Conservation (phyloP, 2,113 vertebrate species). For the Triplophysa rosa region DNA sequence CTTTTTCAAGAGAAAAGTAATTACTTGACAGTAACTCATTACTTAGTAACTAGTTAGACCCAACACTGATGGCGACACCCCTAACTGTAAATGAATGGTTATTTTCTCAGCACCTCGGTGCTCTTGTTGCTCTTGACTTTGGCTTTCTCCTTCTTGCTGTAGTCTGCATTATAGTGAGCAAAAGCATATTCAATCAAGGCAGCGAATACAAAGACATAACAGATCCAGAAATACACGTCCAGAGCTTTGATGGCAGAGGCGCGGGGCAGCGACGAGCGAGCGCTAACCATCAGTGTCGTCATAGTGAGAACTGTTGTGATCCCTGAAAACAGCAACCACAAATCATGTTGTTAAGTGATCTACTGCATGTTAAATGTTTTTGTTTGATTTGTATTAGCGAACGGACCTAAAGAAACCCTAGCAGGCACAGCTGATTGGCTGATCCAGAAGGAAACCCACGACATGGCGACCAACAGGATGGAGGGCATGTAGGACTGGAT, state of each 20-base stretch:
- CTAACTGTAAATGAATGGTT: no score
- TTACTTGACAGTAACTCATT: no score
- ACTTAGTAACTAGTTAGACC: no score
- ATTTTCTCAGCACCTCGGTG: slow-evolving; percentile 73
- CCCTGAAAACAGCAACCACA: slow-evolving; percentile 67
- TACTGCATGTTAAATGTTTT: not conserved
- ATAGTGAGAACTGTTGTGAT: slow-evolving; percentile 98
- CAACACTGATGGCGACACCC: no score
- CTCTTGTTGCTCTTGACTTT: slow-evolving; percentile 84
- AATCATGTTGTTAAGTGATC: not conserved
- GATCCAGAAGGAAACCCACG: slow-evolving; percentile 99
- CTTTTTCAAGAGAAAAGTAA: no score
- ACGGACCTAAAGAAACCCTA: slow-evolving; percentile 88
- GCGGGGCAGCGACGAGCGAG: slow-evolving; percentile 89
- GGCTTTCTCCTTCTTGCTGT: slow-evolving; percentile 91
- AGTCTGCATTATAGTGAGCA: slow-evolving; percentile 96
- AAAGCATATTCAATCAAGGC: slow-evolving; percentile 96
- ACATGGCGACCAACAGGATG: slow-evolving; percentile 94
- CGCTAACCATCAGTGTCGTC: slow-evolving; percentile 97
- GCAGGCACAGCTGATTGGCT: slow-evolving; percentile 97
- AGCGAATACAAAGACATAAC: slow-evolving; percentile 96
- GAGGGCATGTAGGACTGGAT: slow-evolving; percentile 98
- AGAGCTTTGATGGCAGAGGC: slow-evolving; percentile 95
- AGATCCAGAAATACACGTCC: slow-evolving; percentile 99
- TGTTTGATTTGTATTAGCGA: not conserved